Base-by-base conservation (phyloP, 2,888 invertebrate genomes). In the Cheilosia vulpina region DNA sequence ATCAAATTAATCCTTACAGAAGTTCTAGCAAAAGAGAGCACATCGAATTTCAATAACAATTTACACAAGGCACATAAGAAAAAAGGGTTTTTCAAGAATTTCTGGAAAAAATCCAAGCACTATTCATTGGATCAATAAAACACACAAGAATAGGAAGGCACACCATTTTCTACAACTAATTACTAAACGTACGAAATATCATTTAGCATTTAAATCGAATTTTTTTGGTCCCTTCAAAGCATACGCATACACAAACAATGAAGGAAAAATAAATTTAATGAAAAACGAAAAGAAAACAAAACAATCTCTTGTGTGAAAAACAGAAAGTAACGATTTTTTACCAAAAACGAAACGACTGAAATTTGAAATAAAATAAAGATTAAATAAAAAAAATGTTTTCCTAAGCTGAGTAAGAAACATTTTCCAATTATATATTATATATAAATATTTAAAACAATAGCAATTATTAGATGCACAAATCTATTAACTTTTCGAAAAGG, bases 71-170 rank as follows among this genome's bases (percentile, higher is more conserved):
- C 91, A 75, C 96, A 96, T 88, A 97, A 96, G 93, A 96, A 97
- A 92, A 96, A 96, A 93, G 96, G 97, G 87, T 97, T 97, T 92
- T 97, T 97, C 93, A 96, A 96, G 93, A 96, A 95, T 92, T 95
- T 97, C 89, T 97, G 97, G 97, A 97, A 97, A 93, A 95, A 96
- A 90, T 97, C 97, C 88, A 95, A 96, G 88, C 96, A 97, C 91
- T 96, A 97, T 91, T 97, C 97, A 87, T 93, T 97, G 92, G 97
- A 97, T 93, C 96, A 97, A 93, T 96, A 96, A 66, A 52, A 27
- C 9, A 31, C 15, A 63, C 47, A 63, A 38, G 38, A 45, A 41
- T 53, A 57, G 38, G 5, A 17, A 65, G 57, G 24, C 58, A 79
- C 21, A 72, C 31, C 65, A 53, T 72, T 79, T 79, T 79, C 72